A percentile compares a stretch with the other conserved stretches of the same genome.
phyloP scores from a whole-genome alignment of 2,888 invertebrate species.

The Dolichopus griseipennis region DNA sequence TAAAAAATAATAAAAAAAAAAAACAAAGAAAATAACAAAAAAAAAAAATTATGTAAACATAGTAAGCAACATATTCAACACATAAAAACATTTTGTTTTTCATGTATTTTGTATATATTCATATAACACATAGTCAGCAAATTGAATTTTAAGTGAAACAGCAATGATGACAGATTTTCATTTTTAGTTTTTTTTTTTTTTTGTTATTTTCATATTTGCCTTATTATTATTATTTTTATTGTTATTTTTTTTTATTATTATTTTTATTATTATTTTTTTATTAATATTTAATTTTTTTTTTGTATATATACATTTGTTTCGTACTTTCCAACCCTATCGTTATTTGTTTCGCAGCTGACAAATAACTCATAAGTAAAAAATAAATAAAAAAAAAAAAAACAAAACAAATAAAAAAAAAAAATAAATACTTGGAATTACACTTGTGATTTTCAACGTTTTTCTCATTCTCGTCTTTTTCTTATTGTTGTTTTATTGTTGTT shows the following conservation, averaged over 20 bases:
- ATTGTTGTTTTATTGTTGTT: no score
- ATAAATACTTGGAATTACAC: no score
- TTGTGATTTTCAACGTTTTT: no score
- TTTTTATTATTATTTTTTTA: background rate
- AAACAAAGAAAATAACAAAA: background rate
- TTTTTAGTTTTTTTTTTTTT: background rate
- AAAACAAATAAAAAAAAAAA: no score
- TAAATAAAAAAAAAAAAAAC: no score
- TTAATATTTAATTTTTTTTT: no score
- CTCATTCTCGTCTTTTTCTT: no score
- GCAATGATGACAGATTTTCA: background rate
- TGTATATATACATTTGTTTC: no score
- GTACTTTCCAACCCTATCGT: background rate
- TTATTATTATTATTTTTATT: background rate
- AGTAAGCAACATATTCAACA: no score
- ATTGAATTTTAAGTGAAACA: conserved; percentile 6
- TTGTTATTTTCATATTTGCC: background rate
- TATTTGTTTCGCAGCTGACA: background rate
- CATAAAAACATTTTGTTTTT: no score
- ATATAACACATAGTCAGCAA: conserved; percentile 2
- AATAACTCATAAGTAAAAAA: background rate
- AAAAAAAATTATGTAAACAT: background rate
- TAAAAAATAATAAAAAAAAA: no score
- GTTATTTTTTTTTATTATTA: background rate
- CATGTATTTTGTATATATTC: background rate